A percentile compares a stretch with the other conserved stretches of the same genome.
Evolutionary conservation across 1,140 invertebrate species (phyloP).

Genomic region (Tetraneura akinire): DNA sequence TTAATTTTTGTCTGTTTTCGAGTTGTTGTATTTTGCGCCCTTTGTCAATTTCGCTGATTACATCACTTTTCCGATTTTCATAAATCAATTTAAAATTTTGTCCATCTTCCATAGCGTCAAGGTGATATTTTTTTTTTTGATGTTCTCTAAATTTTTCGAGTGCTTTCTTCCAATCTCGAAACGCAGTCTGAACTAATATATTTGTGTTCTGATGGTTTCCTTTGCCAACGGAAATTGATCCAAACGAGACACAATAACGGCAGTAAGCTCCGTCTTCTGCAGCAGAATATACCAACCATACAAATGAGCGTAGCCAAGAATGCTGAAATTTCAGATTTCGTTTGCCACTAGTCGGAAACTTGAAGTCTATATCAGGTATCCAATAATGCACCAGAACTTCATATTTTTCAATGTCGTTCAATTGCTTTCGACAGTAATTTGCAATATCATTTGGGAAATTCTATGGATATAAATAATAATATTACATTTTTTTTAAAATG

Average conservation of each 20-base stretch:
- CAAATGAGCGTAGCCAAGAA: slow-evolving; percentile 9
- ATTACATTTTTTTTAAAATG: too few relatives aligned
- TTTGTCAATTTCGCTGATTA: slow-evolving; percentile 32
- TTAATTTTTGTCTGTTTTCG: slow-evolving; percentile 5
- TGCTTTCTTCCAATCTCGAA: slow-evolving; percentile 23
- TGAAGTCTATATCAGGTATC: background rate
- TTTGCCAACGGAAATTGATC: background rate
- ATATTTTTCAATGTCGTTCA: too few relatives aligned
- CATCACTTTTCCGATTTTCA: background rate
- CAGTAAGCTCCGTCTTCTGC: slow-evolving; percentile 9
- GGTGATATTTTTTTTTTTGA: slow-evolving; percentile 12
- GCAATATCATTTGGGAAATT: too few relatives aligned
- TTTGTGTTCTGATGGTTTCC: slow-evolving; percentile 3
- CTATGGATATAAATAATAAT: too few relatives aligned
- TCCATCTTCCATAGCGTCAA: slow-evolving; percentile 16
- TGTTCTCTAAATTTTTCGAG: slow-evolving; percentile 19
- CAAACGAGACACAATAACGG: slow-evolving; percentile 4
- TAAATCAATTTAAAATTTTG: slow-evolving; percentile 34
- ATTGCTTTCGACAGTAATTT: too few relatives aligned
- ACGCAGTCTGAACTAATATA: slow-evolving; percentile 21
- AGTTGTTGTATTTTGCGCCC: slow-evolving; percentile 19
- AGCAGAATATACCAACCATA: slow-evolving; percentile 22
- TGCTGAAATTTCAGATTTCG: slow-evolving; percentile 7
- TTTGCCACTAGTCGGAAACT: background rate
- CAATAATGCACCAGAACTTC: too few relatives aligned